Percentiles rank a stretch among this genome's conserved stretches.
Conservation (phyloP, 2,888 invertebrate genomes). For the Diarsia rubi region DNA sequence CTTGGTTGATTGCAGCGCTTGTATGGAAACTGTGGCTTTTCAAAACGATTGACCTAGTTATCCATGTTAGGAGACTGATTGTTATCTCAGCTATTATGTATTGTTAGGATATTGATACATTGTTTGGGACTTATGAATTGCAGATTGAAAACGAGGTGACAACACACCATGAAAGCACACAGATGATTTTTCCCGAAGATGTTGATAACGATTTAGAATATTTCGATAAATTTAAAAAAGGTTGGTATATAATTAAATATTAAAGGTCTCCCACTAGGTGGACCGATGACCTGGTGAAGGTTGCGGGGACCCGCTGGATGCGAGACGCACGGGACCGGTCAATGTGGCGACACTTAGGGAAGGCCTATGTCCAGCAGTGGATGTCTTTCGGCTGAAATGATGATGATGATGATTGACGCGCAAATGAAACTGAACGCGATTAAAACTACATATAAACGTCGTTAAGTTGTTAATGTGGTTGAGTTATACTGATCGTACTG, state of each 20-base stretch:
- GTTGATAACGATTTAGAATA: conserved; percentile 39
- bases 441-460: not conserved
- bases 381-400: no score
- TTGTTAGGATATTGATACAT: conserved; percentile 74
- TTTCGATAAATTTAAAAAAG: conserved; percentile 51
- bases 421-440: not conserved
- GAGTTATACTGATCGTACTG: not conserved
- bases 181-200: conserved; percentile 59
- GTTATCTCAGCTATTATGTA: conserved; percentile 76
- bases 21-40: conserved; percentile 78
- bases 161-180: conserved; percentile 62
- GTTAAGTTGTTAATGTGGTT: not conserved
- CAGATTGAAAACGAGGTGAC: conserved; percentile 72
- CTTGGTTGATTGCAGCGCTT: conserved; percentile 81
- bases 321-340: no score
- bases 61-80: conserved; percentile 78
- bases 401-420: no score
- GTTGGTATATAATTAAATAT: conserved; percentile 34
- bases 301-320: no score
- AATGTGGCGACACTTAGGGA: no score
- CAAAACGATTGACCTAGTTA: conserved; percentile 84
- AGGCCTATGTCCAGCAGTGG: no score
- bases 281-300: no score
- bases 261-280: no score
- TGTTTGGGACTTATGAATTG: conserved; percentile 71